Evolutionary conservation across 2,888 invertebrate species (phyloP), one percentile per base, ranked within the genome.

Genomic region (Nemotelus pantherinus): DNA sequence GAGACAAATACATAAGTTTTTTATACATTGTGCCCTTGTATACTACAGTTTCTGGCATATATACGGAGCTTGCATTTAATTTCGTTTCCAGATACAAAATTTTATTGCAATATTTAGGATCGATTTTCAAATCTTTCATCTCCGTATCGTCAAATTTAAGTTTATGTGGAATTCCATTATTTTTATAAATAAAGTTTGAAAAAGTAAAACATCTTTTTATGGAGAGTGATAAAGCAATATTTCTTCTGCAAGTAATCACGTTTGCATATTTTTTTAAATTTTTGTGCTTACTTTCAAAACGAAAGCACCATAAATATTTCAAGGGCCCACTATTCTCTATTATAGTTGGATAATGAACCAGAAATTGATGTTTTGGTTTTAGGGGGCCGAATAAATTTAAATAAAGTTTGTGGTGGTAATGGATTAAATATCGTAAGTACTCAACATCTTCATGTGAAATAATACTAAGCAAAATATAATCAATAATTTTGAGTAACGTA

Each of bases 331-430:
- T n/a, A 57, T 57, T 57, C 25, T 57, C 57, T 10, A 70, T 53
- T 48, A 50, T 45, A 3, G 25, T 70, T 2, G 70, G 25, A 53
- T 55, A 70, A 53, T 70, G 70, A 5, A 70, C 45, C 48, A 74
- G 48, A 10, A 55, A 50, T 41, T 74, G 74, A 48, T 55, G 44
- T 63, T 74, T 74, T 3, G 74, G 74, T 63, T 74, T 63, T 9
- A 74, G 43, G 25, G 45, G 10, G 25, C 41, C 76, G 48, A 57
- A 77, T 39, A 68, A 50, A 47, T 47, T 55, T 10, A 25, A 60
- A 55, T 77, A 70, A 3, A 50, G 41, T 10, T 9, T 25, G 65
- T 64, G 64, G 53, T 64, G 76, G 2, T 64, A 41, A 50, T 50
- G 41, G 7, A 76, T 43, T 2, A 41, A 58, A 2, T 47, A 48